Percentiles rank a stretch among this genome's conserved stretches.
phyloP scores from a whole-genome alignment of 2,888 invertebrate genomes.

The Synanthedon andrenaeformis region DNA sequence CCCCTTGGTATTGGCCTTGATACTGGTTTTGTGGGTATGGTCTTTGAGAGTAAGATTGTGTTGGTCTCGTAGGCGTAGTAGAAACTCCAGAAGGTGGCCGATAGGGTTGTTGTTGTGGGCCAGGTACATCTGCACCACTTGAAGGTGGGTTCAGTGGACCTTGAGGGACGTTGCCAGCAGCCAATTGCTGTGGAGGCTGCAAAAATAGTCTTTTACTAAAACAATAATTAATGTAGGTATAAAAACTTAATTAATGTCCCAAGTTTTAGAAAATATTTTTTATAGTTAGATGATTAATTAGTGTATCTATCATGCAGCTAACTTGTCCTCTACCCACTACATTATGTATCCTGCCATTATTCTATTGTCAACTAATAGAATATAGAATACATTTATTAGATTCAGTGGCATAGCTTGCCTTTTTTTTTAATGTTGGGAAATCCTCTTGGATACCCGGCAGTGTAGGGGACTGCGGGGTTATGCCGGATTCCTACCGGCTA shows the following conservation, averaged over 20 bases:
- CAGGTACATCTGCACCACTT: conserved; percentile 44
- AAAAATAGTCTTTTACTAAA: conserved; percentile 25
- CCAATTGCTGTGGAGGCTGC: conserved; percentile 70
- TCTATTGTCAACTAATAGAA: no score
- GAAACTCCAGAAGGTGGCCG: conserved; percentile 64
- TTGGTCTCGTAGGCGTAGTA: conserved; percentile 70
- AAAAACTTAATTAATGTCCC: not conserved
- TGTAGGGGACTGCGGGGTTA: no score
- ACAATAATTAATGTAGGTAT: not conserved
- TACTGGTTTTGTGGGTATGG: conserved; percentile 77
- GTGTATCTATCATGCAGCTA: not conserved
- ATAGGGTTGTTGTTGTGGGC: conserved; percentile 59
- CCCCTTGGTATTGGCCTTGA: conserved; percentile 70
- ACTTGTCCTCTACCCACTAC: no score
- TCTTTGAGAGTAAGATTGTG: conserved; percentile 77
- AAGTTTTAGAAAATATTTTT: not conserved
- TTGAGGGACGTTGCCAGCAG: conserved; percentile 61
- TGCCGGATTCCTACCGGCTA: no score
- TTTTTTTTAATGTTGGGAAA: no score
- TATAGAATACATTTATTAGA: no score
- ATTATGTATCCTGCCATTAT: no score
- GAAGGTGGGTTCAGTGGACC: conserved; percentile 46
- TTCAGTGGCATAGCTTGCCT: no score
- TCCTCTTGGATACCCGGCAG: no score
- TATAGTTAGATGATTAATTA: not conserved